Conservation (phyloP, 2,888 invertebrate genomes). For the Cryptophagus acutangulus region DNA sequence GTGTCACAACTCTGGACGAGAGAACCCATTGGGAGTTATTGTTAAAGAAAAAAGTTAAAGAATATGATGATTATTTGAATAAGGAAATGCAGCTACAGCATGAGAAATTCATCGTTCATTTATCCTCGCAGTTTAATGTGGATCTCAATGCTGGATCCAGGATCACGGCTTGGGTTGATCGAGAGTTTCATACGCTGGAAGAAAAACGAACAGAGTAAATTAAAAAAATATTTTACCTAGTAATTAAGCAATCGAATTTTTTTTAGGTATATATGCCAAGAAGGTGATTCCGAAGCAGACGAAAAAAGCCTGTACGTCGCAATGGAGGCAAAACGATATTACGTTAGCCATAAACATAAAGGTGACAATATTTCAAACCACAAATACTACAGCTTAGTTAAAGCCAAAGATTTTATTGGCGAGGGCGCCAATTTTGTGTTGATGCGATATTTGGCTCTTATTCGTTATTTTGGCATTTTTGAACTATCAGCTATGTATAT, state of each 20-base stretch:
- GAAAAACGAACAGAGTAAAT: slow-evolving; percentile 54
- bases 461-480: slow-evolving; percentile 52
- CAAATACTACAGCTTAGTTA: slow-evolving; percentile 51
- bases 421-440: slow-evolving; percentile 61
- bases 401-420: slow-evolving; percentile 52
- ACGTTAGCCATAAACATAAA: slow-evolving; percentile 51
- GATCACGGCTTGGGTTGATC: slow-evolving; percentile 56
- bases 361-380: slow-evolving; percentile 48
- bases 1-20: background rate
- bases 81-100: slow-evolving; percentile 42
- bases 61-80: slow-evolving; percentile 31
- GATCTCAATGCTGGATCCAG: slow-evolving; percentile 56
- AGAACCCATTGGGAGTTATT: slow-evolving; percentile 3
- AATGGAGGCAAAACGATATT: slow-evolving; percentile 54
- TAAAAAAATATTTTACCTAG: background rate
- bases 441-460: slow-evolving; percentile 56
- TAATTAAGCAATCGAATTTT: too few species aligned
- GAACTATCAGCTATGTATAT: slow-evolving; percentile 56
- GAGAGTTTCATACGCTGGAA: slow-evolving; percentile 60
- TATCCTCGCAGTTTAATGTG: slow-evolving; percentile 56
- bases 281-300: slow-evolving; percentile 37
- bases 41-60: slow-evolving; percentile 31
- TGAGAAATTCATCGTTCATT: slow-evolving; percentile 56
- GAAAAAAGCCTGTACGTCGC: slow-evolving; percentile 55
- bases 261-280: too few species aligned